These are phyloP conservation scores for Pseudochirops cupreus DNA, from an alignment of 2,797 vertebrate species.

Conservation along the genomic window DNA sequence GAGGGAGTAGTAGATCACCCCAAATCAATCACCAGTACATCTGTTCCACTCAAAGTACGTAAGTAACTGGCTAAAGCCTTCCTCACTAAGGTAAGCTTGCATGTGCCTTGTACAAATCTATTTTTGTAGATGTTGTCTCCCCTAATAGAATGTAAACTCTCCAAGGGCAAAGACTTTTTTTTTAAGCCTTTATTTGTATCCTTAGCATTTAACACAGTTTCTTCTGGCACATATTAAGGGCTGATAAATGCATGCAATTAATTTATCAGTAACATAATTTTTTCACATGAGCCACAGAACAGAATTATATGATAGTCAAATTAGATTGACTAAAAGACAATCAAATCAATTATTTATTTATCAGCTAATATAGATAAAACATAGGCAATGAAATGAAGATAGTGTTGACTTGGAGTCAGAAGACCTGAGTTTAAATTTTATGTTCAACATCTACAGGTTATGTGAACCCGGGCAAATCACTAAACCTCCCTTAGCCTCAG, in stretches of 20 bases:
- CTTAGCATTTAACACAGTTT: neutral
- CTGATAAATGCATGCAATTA: neutral
- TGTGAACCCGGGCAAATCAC: neutral
- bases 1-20: neutral
- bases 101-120: neutral
- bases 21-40: neutral
- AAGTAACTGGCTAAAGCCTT: neutral
- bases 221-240: neutral
- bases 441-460: neutral
- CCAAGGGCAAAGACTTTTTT: neutral
- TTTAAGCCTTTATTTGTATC: neutral
- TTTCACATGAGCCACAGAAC: neutral
- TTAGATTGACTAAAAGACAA: neutral
- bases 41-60: neutral
- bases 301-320: constrained; percentile 10
- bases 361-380: neutral
- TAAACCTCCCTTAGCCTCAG: neutral
- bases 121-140: neutral
- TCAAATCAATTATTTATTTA: neutral
- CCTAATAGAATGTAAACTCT: neutral
- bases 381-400: neutral
- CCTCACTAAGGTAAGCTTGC: neutral
- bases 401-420: neutral
- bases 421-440: neutral
- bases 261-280: neutral